Evolutionary conservation across 2,888 invertebrate genomes (phyloP).

Genomic region (Cheilosia pagana): DNA sequence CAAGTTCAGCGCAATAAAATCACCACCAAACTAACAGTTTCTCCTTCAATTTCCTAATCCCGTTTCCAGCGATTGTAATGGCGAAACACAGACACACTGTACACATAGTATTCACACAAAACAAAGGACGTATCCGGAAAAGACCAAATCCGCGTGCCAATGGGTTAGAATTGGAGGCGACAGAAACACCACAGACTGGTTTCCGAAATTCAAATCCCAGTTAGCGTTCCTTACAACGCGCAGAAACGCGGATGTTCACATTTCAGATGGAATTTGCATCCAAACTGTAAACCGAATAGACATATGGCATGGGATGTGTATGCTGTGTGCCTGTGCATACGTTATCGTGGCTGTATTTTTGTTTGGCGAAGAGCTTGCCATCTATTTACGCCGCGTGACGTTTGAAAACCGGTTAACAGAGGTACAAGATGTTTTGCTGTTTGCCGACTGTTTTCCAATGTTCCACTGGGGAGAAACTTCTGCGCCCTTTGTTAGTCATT

Average conservation of each 20-base stretch:
- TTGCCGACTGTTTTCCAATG: neutral
- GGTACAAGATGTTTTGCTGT: neutral
- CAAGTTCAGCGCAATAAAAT: no score
- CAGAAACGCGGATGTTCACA: neutral
- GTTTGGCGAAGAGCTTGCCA: neutral
- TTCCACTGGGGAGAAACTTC: neutral
- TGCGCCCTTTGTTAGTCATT: slow-evolving; percentile 13
- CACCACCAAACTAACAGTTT: no score
- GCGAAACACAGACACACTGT: no score
- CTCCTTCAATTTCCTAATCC: no score
- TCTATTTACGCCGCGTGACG: neutral
- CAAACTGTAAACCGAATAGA: neutral
- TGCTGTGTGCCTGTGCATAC: neutral
- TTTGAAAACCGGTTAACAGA: neutral
- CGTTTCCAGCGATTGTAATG: no score
- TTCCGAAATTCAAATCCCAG: slow-evolving; percentile 1
- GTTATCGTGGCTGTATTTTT: neutral
- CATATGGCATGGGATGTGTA: neutral
- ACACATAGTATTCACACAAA: neutral
- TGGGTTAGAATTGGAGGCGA: neutral
- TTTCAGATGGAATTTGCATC: neutral
- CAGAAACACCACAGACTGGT: neutral
- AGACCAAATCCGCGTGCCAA: neutral
- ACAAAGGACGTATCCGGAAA: neutral
- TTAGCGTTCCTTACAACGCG: neutral